A percentile compares a stretch with the other conserved stretches of the same genome.
Conservation (phyloP, 35 echinoderm and acorn worm species). For the Ophiothrix spiculata region DNA sequence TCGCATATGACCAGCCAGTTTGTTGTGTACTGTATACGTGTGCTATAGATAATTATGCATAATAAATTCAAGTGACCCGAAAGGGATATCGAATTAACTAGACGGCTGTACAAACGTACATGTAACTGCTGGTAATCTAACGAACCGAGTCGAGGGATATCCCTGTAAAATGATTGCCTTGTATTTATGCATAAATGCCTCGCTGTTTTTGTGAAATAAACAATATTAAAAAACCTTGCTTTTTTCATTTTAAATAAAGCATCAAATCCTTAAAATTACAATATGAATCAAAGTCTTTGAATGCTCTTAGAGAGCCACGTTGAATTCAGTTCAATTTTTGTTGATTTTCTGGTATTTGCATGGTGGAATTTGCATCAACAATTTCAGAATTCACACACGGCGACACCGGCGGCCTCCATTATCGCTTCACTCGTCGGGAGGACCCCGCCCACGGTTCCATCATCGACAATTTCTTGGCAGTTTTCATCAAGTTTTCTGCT, state of each 20-base stretch:
- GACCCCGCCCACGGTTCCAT: not conserved
- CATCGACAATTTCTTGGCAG: not conserved
- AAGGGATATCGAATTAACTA: not conserved
- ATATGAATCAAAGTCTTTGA: not conserved
- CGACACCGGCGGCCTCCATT: not conserved
- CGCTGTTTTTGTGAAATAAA: not conserved
- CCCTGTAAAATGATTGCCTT: not conserved
- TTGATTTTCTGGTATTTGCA: not conserved
- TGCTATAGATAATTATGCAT: not conserved
- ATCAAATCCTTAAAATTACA: not conserved
- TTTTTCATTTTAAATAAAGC: not conserved
- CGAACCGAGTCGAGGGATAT: not conserved
- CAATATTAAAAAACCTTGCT: not conserved
- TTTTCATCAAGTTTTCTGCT: not conserved
- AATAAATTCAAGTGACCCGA: not conserved
- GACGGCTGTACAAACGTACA: not conserved
- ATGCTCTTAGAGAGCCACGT: not conserved
- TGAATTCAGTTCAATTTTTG: slow-evolving; percentile 8
- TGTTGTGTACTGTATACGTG: no score
- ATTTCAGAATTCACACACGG: not conserved
- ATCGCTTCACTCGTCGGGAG: not conserved
- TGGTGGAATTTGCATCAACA: not conserved
- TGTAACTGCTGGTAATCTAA: not conserved
- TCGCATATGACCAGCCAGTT: no score
- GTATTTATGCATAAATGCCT: not conserved